A percentile compares a stretch with the other conserved stretches of the same genome.
phyloP scores from a whole-genome alignment of 2,888 invertebrate species.

The Pollenia griseotomentosa region DNA sequence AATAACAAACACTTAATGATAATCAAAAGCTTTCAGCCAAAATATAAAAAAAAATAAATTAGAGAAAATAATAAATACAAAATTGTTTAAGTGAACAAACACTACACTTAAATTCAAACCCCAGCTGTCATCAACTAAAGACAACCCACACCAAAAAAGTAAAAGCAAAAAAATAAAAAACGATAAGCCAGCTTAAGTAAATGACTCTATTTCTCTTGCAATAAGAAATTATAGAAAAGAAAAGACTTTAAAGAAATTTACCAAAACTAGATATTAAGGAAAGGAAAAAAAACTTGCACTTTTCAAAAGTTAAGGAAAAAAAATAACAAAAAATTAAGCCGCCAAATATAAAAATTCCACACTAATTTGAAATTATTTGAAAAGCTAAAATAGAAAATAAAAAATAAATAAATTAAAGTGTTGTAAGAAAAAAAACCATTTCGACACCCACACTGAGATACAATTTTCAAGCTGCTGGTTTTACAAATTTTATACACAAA shows the following conservation, averaged over 20 bases:
- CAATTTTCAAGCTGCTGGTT: conserved; percentile 45
- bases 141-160: conserved; percentile 58
- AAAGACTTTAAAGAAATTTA: conserved; percentile 28
- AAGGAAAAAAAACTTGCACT: conserved; percentile 64
- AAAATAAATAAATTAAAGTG: conserved; percentile 48
- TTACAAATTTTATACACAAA: not conserved
- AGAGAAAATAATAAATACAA: conserved; percentile 34
- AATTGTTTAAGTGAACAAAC: conserved; percentile 33
- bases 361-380: conserved; percentile 60
- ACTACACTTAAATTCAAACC: conserved; percentile 23
- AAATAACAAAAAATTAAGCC: conserved; percentile 40
- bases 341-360: conserved; percentile 59
- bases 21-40: conserved; percentile 48
- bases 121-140: conserved; percentile 70
- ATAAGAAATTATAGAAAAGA: conserved; percentile 5
- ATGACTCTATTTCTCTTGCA: conserved; percentile 67
- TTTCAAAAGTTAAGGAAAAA: conserved; percentile 35
- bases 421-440: conserved; percentile 48
- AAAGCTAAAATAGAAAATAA: conserved; percentile 28
- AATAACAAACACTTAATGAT: conserved; percentile 61
- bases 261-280: conserved; percentile 14
- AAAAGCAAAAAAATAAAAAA: conserved; percentile 4
- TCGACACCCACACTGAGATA: conserved; percentile 55
- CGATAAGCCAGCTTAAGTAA: conserved; percentile 65
- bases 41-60: conserved; percentile 14